Evolutionary conservation across 2,113 vertebrate genomes (phyloP).

Genomic region (Ariopsis seemanni): DNA sequence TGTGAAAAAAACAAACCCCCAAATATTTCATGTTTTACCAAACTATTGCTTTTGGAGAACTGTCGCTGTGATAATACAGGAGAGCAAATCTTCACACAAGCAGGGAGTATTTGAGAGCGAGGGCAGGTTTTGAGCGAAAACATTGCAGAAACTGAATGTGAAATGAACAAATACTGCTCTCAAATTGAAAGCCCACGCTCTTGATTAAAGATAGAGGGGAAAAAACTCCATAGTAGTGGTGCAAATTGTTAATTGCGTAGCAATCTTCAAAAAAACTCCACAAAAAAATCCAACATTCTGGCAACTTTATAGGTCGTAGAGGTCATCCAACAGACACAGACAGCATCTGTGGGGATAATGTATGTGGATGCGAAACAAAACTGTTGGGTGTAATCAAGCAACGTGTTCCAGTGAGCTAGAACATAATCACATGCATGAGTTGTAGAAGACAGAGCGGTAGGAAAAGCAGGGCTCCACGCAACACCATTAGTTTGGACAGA

Average conservation of each 20-base stretch:
- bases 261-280: background rate
- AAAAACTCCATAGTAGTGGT: too few relatives aligned
- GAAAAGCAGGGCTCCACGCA: conserved; percentile 18
- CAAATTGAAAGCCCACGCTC: too few relatives aligned
- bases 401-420: conserved; percentile 1
- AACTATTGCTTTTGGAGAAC: too few relatives aligned
- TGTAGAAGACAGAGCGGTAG: background rate
- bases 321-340: conserved; percentile 30
- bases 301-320: conserved; percentile 30
- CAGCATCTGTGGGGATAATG: conserved; percentile 18
- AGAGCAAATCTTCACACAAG: too few relatives aligned
- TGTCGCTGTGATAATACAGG: too few relatives aligned
- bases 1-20: too few relatives aligned
- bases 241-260: background rate
- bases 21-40: too few relatives aligned
- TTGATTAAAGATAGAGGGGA: too few relatives aligned
- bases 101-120: too few relatives aligned
- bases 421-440: background rate
- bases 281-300: conserved; percentile 24
- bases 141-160: too few relatives aligned
- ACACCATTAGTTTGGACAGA: conserved; percentile 7
- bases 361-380: background rate
- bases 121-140: too few relatives aligned
- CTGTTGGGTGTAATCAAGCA: conserved; percentile 38
- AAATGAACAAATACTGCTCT: too few relatives aligned